Conservation (phyloP, 2,113 vertebrate species). For the Ophiodon elongatus region DNA sequence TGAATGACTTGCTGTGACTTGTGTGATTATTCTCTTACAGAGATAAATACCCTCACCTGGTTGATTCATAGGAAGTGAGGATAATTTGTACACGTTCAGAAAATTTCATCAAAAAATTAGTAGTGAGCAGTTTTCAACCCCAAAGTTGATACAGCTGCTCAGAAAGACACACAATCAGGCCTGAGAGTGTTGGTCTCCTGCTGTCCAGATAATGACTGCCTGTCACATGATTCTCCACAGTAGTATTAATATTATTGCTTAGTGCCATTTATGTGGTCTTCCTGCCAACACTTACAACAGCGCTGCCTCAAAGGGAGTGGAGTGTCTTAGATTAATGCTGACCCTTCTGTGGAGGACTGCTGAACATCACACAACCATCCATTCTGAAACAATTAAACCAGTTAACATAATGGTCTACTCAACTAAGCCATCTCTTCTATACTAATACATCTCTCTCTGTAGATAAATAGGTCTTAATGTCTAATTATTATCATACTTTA, state of each 20-base stretch:
- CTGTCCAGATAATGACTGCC: conserved; percentile 62
- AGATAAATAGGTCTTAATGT: neutral
- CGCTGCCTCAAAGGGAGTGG: conserved; percentile 21
- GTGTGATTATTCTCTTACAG: neutral
- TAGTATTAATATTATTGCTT: conserved; percentile 47
- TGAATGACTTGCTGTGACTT: neutral
- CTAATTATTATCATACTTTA: neutral
- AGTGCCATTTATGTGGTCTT: conserved; percentile 51
- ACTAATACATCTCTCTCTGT: neutral
- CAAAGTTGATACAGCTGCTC: conserved; percentile 9
- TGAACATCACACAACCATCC: conserved; percentile 10
- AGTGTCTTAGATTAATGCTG: conserved; percentile 50
- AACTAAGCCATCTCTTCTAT: neutral
- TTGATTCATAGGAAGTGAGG: neutral
- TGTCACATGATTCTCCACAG: conserved; percentile 49
- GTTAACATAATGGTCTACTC: neutral
- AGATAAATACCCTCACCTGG: neutral
- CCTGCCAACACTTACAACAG: conserved; percentile 47
- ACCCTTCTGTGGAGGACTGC: conserved; percentile 17
- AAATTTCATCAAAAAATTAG: neutral
- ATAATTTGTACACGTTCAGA: neutral
- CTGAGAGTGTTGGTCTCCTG: conserved; percentile 31
- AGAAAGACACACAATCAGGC: conserved; percentile 38
- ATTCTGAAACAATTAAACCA: conserved; percentile 7
- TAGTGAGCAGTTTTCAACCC: conserved; percentile 1